Percentiles rank a stretch among this genome's conserved stretches.
phyloP scores from a whole-genome alignment of 2,113 vertebrate genomes.

The Ancistrus triradiatus region DNA sequence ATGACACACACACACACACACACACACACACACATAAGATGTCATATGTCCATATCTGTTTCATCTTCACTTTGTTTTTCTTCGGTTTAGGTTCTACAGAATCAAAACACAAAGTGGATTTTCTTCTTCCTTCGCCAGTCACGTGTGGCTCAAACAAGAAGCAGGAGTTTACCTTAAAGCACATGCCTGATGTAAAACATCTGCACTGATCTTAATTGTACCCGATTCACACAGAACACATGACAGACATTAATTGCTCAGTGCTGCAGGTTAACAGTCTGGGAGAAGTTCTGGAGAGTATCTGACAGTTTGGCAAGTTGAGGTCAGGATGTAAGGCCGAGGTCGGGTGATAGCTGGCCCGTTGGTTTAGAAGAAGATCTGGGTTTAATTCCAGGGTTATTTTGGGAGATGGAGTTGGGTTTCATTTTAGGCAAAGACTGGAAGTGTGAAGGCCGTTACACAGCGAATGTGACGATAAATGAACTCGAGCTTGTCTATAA shows the following conservation, averaged over 20 bases:
- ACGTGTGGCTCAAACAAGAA: no score
- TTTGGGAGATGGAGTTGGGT: no score
- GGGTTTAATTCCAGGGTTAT: no score
- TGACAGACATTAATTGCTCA: constrained; percentile 47
- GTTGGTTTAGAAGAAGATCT: no score
- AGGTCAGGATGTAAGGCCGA: no score
- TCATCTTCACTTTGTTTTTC: constrained; percentile 10
- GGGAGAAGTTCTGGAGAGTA: not conserved
- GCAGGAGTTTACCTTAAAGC: constrained; percentile 36
- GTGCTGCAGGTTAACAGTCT: constrained; percentile 36
- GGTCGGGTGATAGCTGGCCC: no score
- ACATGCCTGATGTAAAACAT: constrained; percentile 62
- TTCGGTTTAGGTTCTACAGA: not conserved
- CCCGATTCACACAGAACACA: constrained; percentile 49
- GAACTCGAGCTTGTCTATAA: no score
- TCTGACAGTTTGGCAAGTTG: no score
- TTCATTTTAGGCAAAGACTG: no score
- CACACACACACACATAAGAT: constrained; percentile 19
- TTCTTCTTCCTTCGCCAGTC: constrained; percentile 7
- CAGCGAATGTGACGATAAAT: no score
- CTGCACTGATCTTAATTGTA: constrained; percentile 65
- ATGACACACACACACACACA: constrained; percentile 21
- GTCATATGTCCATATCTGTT: not conserved
- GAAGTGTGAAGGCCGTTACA: no score
- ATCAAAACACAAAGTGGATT: not conserved